Conservation (phyloP, 2,797 vertebrate genomes). For the Diceros bicornis region DNA sequence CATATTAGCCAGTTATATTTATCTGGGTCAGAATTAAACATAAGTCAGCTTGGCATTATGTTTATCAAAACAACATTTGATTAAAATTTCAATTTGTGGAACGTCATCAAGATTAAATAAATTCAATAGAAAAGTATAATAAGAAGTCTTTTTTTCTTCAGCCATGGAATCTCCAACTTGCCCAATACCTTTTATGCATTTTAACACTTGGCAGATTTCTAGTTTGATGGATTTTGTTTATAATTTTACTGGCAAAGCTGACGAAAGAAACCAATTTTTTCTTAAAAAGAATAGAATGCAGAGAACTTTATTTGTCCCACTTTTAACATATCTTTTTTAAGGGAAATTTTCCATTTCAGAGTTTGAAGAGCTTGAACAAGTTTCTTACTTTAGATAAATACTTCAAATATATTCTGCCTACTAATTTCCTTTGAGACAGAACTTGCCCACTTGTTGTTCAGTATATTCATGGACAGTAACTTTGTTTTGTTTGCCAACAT, state of each 20-base stretch:
- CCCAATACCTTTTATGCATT: not conserved
- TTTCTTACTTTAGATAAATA: constrained; percentile 76
- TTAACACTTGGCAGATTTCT: constrained; percentile 10
- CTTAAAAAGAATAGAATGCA: not conserved
- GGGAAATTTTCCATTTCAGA: not conserved
- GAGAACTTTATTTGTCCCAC: constrained; percentile 49
- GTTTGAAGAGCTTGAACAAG: constrained; percentile 68
- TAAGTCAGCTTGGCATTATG: not conserved
- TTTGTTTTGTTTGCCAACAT: constrained; percentile 66
- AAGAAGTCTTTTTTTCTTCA: not conserved
- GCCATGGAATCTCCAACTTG: not conserved
- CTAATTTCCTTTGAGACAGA: constrained; percentile 71
- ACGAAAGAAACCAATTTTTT: constrained; percentile 65
- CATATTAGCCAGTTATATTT: not conserved
- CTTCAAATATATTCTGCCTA: constrained; percentile 73
- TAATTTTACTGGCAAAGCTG: not conserved
- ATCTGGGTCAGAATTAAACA: constrained; percentile 13
- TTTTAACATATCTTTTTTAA: constrained; percentile 70
- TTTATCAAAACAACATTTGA: not conserved
- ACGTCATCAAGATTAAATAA: not conserved
- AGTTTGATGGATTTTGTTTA: constrained; percentile 61
- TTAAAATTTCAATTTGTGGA: not conserved
- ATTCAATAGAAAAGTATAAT: not conserved
- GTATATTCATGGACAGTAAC: not conserved
- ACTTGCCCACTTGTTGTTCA: constrained; percentile 66